These are phyloP conservation scores for Verasper variegatus DNA, from an alignment of 2,113 vertebrate species.

Conservation along the genomic window DNA sequence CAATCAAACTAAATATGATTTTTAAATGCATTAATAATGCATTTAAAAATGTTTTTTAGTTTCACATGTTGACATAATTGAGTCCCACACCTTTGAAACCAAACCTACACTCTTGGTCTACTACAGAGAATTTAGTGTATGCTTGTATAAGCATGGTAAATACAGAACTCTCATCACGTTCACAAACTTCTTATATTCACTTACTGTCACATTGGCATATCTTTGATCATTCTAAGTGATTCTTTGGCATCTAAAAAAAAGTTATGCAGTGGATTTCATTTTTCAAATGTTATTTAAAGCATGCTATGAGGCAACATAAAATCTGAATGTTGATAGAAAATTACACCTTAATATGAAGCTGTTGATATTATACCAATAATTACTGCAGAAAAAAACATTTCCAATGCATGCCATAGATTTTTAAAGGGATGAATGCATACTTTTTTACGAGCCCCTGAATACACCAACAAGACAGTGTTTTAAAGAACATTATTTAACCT, in stretches of 20 bases:
- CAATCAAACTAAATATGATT: too few relatives aligned
- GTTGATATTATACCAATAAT: constrained; percentile 1
- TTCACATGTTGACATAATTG: too few relatives aligned
- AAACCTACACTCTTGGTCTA: too few relatives aligned
- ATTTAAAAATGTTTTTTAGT: too few relatives aligned
- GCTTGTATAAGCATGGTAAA: background rate
- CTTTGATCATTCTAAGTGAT: constrained; percentile 11
- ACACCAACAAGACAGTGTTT: background rate
- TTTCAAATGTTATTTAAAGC: background rate
- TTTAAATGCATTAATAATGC: too few relatives aligned
- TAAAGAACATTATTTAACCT: constrained; percentile 29
- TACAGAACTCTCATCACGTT: background rate
- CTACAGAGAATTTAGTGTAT: too few relatives aligned
- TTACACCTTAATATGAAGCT: background rate
- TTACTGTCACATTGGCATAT: background rate
- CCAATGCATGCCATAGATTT: background rate
- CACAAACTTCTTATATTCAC: background rate
- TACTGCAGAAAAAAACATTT: background rate
- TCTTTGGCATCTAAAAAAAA: background rate
- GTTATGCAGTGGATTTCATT: background rate
- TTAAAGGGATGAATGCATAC: background rate
- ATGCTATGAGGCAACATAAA: background rate
- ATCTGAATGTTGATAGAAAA: too few relatives aligned
- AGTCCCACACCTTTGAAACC: too few relatives aligned
- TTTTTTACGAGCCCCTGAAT: background rate